A percentile compares a stretch with the other conserved stretches of the same genome.
Evolutionary conservation across 2,888 invertebrate genomes (phyloP).

Genomic region (Ornithoptera priamus): DNA sequence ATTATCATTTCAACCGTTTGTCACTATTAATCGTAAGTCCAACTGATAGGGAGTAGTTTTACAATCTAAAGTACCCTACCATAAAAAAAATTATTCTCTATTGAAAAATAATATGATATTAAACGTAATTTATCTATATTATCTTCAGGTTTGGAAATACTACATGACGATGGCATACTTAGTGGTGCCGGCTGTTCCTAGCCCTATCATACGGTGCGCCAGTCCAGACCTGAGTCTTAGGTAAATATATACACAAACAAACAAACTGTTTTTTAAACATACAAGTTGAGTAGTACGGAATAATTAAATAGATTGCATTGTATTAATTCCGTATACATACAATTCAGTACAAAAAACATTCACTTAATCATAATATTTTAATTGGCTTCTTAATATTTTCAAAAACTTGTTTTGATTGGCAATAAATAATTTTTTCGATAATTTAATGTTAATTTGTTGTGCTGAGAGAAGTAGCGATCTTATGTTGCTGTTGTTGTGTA

Average conservation of each 20-base stretch:
- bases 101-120: background rate
- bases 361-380: constrained; percentile 8
- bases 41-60: no score
- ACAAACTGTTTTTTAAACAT: constrained; percentile 7
- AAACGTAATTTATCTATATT: background rate
- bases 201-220: constrained; percentile 92
- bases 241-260: constrained; percentile 66
- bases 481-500: constrained; percentile 27
- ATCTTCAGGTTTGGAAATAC: constrained; percentile 92
- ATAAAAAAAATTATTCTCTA: background rate
- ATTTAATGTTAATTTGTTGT: constrained; percentile 25
- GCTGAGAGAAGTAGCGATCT: constrained; percentile 26
- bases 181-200: constrained; percentile 94
- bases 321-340: constrained; percentile 13
- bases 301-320: background rate
- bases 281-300: constrained; percentile 10
- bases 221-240: constrained; percentile 95
- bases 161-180: constrained; percentile 98
- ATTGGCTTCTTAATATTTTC: constrained; percentile 20
- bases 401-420: constrained; percentile 26
- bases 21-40: no score
- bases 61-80: no score
- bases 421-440: constrained; percentile 20
- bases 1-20: background rate
- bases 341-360: constrained; percentile 9